These are phyloP conservation scores for Adelosebastes latens DNA, from an alignment of 2,797 vertebrate species.

Conservation along the genomic window DNA sequence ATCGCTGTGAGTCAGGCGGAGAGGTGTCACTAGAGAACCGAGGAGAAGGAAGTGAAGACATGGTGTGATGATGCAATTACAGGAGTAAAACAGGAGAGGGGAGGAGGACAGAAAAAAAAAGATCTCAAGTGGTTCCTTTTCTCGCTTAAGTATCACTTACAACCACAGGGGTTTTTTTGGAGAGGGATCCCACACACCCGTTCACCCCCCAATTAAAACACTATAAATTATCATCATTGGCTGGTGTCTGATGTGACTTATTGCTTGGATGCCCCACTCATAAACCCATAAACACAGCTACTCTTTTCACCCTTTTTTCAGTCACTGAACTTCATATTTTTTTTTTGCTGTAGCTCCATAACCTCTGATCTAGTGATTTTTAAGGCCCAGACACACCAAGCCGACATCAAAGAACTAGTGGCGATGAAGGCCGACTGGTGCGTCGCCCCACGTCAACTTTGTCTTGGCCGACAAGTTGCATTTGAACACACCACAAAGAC, in stretches of 20 bases:
- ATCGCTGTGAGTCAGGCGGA: constrained; percentile 65
- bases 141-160: constrained; percentile 58
- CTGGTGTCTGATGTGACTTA: constrained; percentile 59
- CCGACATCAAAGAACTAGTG: too few relatives aligned
- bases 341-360: background rate
- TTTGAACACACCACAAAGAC: too few relatives aligned
- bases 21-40: constrained; percentile 71
- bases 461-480: too few relatives aligned
- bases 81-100: constrained; percentile 54
- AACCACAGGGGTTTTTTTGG: constrained; percentile 35
- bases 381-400: background rate
- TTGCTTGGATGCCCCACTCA: constrained; percentile 56
- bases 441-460: too few relatives aligned
- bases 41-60: constrained; percentile 64
- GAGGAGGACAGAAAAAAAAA: constrained; percentile 11
- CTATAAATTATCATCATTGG: constrained; percentile 60
- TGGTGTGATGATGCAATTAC: constrained; percentile 70
- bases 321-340: background rate
- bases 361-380: constrained; percentile 7
- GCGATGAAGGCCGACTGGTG: too few relatives aligned
- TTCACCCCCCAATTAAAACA: constrained; percentile 54
- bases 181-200: constrained; percentile 45
- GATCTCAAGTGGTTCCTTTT: constrained; percentile 47
- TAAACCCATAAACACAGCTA: constrained; percentile 44
- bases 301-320: constrained; percentile 32